Percentiles rank a stretch among this genome's conserved stretches.
phyloP scores from a whole-genome alignment of 2,797 vertebrate species.

The Acanthis flammea region DNA sequence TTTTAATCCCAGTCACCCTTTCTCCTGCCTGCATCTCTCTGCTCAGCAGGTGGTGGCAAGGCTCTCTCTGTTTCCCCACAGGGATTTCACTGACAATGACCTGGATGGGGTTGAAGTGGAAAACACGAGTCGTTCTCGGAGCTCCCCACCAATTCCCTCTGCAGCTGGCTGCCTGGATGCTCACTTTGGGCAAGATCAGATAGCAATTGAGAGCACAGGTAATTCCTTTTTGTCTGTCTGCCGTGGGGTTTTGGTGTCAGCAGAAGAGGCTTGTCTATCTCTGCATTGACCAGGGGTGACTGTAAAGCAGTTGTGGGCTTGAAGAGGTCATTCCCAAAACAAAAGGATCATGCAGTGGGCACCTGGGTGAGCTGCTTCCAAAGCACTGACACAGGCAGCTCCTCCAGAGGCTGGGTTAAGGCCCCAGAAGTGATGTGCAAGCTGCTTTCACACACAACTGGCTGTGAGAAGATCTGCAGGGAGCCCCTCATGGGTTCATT shows the following conservation, averaged over 20 bases:
- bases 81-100: conserved; percentile 88
- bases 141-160: conserved; percentile 72
- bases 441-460: not conserved
- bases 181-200: conserved; percentile 72
- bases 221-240: not conserved
- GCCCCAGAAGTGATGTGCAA: not conserved
- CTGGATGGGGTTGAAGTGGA: conserved; percentile 83
- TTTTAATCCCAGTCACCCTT: not conserved
- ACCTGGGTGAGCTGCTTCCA: not conserved
- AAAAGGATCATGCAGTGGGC: not conserved
- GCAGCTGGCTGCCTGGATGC: conserved; percentile 72
- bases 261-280: not conserved
- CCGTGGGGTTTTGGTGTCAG: not conserved
- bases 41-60: not conserved
- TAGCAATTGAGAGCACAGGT: conserved; percentile 81
- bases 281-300: not conserved
- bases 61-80: conserved; percentile 43
- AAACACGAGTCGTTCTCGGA: conserved; percentile 68
- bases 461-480: not conserved
- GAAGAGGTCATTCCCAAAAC: not conserved
- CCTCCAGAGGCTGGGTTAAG: not conserved
- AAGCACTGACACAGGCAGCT: not conserved
- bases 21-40: not conserved
- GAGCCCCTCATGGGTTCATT: not conserved
- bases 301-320: not conserved